Evolutionary conservation across 2,888 invertebrate species (phyloP).

Genomic region (Schizaphis graminum): DNA sequence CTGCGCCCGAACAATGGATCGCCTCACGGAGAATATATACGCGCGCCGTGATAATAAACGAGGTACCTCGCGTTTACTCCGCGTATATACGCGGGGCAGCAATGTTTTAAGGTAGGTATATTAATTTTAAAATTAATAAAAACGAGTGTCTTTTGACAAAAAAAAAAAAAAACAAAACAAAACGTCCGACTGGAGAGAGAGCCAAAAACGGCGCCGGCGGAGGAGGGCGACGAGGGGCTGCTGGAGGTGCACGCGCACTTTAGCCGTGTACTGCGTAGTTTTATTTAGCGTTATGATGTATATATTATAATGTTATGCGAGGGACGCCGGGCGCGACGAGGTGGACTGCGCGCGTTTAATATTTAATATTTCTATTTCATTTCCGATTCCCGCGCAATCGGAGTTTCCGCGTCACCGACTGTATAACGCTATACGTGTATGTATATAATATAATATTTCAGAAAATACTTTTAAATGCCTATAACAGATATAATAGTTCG

Average conservation of each 20-base stretch:
- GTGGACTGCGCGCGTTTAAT: background rate
- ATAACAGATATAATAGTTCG: background rate
- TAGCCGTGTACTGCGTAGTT: background rate
- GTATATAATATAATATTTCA: background rate
- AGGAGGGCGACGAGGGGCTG: background rate
- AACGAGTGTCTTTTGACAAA: slow-evolving; percentile 55
- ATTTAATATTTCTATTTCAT: slow-evolving; percentile 31
- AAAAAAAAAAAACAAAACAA: background rate
- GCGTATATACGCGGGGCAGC: background rate
- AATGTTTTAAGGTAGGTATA: background rate
- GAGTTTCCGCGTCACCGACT: slow-evolving; percentile 30
- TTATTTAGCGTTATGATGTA: background rate
- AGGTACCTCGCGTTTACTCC: background rate
- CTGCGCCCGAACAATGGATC: slow-evolving; percentile 52
- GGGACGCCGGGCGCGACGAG: background rate
- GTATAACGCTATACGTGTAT: background rate
- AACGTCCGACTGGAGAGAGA: background rate
- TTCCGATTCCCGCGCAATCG: slow-evolving; percentile 27
- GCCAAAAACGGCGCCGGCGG: background rate
- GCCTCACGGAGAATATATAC: background rate
- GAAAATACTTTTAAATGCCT: slow-evolving; percentile 9
- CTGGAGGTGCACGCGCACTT: background rate
- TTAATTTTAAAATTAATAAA: slow-evolving; percentile 64
- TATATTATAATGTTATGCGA: background rate
- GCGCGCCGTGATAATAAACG: slow-evolving; percentile 43